Evolutionary conservation across 2,888 invertebrate species (phyloP).

Genomic region (Stenodema calcarata): DNA sequence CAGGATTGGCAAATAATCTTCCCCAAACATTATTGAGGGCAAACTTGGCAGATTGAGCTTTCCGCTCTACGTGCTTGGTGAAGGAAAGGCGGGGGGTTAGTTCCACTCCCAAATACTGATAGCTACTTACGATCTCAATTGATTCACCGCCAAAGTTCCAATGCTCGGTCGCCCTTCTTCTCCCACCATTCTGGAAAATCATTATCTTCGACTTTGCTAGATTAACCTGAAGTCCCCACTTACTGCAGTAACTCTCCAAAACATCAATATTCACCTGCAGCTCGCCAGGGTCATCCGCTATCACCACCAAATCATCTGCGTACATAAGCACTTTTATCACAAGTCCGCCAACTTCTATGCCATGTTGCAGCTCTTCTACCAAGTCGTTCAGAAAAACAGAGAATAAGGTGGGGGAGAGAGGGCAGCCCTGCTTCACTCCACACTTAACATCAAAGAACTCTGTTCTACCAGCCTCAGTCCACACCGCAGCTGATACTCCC

Average conservation of each 20-base stretch:
- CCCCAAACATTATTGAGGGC: too few species aligned
- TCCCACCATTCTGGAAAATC: conserved; percentile 11
- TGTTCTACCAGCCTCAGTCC: too few species aligned
- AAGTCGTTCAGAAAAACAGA: not conserved
- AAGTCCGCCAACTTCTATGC: not conserved
- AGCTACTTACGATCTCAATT: not conserved
- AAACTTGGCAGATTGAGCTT: too few species aligned
- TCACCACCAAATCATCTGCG: too few species aligned
- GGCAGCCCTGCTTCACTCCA: too few species aligned
- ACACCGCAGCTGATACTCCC: too few species aligned
- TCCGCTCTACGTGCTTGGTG: too few species aligned
- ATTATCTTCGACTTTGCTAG: conserved; percentile 1
- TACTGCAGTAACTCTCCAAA: not conserved
- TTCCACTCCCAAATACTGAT: not conserved
- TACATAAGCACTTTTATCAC: not conserved
- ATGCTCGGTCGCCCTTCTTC: not conserved
- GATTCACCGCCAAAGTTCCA: not conserved
- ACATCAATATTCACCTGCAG: not conserved
- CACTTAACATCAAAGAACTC: too few species aligned
- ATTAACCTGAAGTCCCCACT: not conserved
- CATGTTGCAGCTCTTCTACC: not conserved
- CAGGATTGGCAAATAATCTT: too few species aligned
- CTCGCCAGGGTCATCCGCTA: not conserved
- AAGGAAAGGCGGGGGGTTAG: not conserved
- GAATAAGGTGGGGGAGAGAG: too few species aligned